phyloP scores from a whole-genome alignment of 1,140 invertebrate genomes.

The Orchestia grillus region DNA sequence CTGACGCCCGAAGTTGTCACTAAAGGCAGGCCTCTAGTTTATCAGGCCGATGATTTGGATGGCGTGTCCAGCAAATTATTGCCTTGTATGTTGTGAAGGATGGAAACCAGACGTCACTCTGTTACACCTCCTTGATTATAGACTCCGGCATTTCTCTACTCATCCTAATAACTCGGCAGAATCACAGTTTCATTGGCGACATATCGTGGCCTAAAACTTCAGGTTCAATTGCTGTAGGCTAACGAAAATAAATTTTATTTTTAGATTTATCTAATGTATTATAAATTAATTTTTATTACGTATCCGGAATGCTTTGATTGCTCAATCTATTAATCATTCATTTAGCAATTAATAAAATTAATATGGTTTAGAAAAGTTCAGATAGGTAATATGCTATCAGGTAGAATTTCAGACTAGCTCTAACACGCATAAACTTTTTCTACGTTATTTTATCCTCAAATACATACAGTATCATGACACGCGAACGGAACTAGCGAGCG shows the following conservation, averaged over 20 bases:
- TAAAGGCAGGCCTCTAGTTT: slow-evolving; percentile 15
- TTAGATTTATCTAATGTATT: not conserved
- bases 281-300: not conserved
- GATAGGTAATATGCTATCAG: not conserved
- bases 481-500: not conserved
- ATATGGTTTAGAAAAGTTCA: not conserved
- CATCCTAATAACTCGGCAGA: not conserved
- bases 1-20: slow-evolving; percentile 23
- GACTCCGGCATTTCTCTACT: not conserved
- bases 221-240: not conserved
- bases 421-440: not conserved
- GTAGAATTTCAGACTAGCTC: not conserved
- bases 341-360: not conserved
- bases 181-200: not conserved
- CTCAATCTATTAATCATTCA: not conserved
- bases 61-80: slow-evolving; percentile 48
- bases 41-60: slow-evolving; percentile 22
- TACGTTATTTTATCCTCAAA: not conserved
- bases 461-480: not conserved
- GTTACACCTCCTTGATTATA: slow-evolving; percentile 45
- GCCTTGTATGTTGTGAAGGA: slow-evolving; percentile 53
- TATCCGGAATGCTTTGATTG: not conserved
- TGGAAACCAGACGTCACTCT: slow-evolving; percentile 30
- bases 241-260: not conserved
- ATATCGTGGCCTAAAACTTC: not conserved